Evolutionary conservation across 2,888 invertebrate genomes (phyloP).

Genomic region (Idaea straminata): DNA sequence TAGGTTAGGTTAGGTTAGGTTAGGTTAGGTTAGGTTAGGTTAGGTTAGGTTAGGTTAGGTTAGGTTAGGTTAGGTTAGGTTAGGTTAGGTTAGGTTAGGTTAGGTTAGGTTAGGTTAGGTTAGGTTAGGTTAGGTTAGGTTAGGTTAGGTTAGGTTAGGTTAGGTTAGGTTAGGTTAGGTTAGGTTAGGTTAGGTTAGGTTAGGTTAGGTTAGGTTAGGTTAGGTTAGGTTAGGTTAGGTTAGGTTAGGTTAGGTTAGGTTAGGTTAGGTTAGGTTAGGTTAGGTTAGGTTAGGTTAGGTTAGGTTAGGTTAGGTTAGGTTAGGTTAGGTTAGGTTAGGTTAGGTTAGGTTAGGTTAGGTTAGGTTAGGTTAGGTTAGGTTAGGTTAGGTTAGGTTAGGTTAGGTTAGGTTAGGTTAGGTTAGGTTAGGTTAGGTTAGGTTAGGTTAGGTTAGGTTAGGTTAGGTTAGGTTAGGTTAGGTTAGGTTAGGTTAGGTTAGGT

Average conservation of each 20-base stretch:
- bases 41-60: too few species aligned
- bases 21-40: too few species aligned
- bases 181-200: slow-evolving; percentile 1
- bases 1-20: too few species aligned
- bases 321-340: slow-evolving; percentile 30
- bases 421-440: slow-evolving; percentile 25
- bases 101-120: too few species aligned
- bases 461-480: slow-evolving; percentile 26
- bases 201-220: slow-evolving; percentile 24
- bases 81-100: too few species aligned
- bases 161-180: too few species aligned
- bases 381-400: slow-evolving; percentile 26
- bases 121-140: too few species aligned
- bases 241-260: slow-evolving; percentile 11
- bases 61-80: too few species aligned
- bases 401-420: slow-evolving; percentile 24
- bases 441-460: slow-evolving; percentile 26
- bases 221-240: too few species aligned
- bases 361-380: slow-evolving; percentile 26
- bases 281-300: slow-evolving; percentile 28
- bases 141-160: slow-evolving; percentile 33
- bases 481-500: slow-evolving; percentile 21
- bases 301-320: slow-evolving; percentile 18
- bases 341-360: slow-evolving; percentile 29
- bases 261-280: slow-evolving; percentile 23